A percentile compares a stretch with the other conserved stretches of the same genome.
phyloP scores from a whole-genome alignment of 2,113 vertebrate species.

The Garra rufa region DNA sequence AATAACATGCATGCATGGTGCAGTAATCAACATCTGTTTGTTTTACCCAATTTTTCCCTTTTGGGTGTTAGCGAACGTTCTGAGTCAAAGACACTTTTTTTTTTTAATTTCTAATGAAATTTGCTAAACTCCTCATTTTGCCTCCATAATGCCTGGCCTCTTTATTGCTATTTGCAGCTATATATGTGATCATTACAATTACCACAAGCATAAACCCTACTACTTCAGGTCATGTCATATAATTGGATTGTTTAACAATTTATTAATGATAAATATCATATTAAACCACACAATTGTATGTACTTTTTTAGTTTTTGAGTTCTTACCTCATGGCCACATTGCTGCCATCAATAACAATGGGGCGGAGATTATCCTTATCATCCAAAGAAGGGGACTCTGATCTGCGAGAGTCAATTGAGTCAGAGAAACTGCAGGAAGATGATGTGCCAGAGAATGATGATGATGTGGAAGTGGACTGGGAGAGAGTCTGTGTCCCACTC shows the following conservation, averaged over 20 bases:
- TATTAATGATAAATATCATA: background rate
- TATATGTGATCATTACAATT: background rate
- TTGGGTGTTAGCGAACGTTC: too few species aligned
- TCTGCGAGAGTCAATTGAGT: conserved; percentile 82
- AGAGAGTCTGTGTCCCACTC: conserved; percentile 70
- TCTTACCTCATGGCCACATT: conserved; percentile 98
- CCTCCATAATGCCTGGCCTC: background rate
- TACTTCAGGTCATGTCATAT: background rate
- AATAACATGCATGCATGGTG: too few species aligned
- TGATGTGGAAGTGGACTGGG: conserved; percentile 78
- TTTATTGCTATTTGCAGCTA: background rate
- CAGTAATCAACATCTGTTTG: too few species aligned
- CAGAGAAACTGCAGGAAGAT: conserved; percentile 77
- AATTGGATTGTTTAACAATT: background rate
- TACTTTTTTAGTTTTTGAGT: background rate
- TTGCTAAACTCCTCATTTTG: background rate
- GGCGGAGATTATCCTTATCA: conserved; percentile 92
- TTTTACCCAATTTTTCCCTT: too few species aligned
- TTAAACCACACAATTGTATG: background rate
- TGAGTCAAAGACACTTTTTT: too few species aligned
- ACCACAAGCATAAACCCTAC: background rate
- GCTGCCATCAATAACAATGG: conserved; percentile 94
- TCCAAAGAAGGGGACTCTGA: conserved; percentile 86
- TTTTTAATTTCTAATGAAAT: too few species aligned
- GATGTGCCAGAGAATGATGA: conserved; percentile 73